These are phyloP conservation scores for Formica selysi DNA, from an alignment of 1,140 invertebrate species.

Conservation along the genomic window DNA sequence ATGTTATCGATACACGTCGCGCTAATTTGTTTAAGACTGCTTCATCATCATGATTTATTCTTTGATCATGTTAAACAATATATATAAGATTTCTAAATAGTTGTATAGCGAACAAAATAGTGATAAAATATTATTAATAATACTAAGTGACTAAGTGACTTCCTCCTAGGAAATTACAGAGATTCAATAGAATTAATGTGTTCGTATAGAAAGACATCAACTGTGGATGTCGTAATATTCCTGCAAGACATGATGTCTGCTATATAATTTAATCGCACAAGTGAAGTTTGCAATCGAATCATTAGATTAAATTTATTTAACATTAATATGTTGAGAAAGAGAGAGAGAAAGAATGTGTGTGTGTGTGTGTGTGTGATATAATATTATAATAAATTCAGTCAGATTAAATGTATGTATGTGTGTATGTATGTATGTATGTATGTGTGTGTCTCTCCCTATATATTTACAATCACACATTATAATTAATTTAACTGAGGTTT, in stretches of 20 bases:
- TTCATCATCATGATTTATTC: constrained; percentile 70
- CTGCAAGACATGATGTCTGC: neutral
- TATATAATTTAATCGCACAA: constrained; percentile 27
- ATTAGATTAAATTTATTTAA: constrained; percentile 31
- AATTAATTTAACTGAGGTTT: neutral
- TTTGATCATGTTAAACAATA: constrained; percentile 55
- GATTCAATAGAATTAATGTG: constrained; percentile 43
- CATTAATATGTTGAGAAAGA: neutral
- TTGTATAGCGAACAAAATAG: constrained; percentile 65
- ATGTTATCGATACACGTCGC: constrained; percentile 63
- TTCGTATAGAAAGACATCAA: constrained; percentile 13
- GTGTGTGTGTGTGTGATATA: too few relatives aligned
- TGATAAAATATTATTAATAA: constrained; percentile 24
- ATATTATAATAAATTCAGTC: too few relatives aligned
- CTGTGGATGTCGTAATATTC: neutral
- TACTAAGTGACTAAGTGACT: constrained; percentile 39
- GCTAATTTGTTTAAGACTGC: constrained; percentile 81
- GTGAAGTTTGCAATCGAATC: constrained; percentile 20
- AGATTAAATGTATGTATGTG: too few relatives aligned
- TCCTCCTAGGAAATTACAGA: constrained; percentile 53
- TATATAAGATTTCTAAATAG: constrained; percentile 61
- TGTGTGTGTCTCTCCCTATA: constrained; percentile 14
- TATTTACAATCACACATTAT: constrained; percentile 10
- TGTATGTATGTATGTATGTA: neutral
- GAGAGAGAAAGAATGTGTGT: too few relatives aligned